These are phyloP conservation scores for Ridgeia piscesae DNA, from an alignment of 1,140 invertebrate genomes.

Conservation along the genomic window DNA sequence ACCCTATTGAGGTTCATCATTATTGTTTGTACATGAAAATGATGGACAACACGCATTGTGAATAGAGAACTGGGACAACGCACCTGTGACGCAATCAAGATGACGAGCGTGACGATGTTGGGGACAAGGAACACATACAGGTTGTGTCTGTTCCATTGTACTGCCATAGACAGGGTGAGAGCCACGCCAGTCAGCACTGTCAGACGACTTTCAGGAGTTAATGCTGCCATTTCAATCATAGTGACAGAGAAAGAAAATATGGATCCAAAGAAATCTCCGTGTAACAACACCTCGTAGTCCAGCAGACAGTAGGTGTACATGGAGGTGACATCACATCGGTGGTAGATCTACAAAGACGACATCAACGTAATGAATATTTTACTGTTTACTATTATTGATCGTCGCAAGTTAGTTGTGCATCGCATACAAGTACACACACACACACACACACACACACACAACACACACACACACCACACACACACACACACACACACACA, in stretches of 20 bases:
- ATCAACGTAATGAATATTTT: neutral
- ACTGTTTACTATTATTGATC: too few species aligned
- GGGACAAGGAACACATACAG: constrained; percentile 80
- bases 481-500: too few species aligned
- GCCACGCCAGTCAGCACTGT: constrained; percentile 70
- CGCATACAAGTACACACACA: too few species aligned
- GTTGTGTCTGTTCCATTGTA: constrained; percentile 80
- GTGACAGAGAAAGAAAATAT: constrained; percentile 89
- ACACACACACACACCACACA: too few species aligned
- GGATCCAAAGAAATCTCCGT: constrained; percentile 88
- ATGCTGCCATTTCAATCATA: constrained; percentile 80
- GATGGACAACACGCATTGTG: neutral
- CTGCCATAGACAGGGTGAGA: constrained; percentile 76
- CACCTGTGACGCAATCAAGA: constrained; percentile 63
- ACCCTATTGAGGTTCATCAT: too few species aligned
- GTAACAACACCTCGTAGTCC: constrained; percentile 72
- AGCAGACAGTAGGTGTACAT: constrained; percentile 57
- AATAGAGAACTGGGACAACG: constrained; percentile 30
- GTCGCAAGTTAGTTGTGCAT: too few species aligned
- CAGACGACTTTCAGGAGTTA: constrained; percentile 51
- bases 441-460: too few species aligned
- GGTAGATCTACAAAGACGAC: constrained; percentile 65
- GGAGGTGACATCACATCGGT: constrained; percentile 65
- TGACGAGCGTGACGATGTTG: constrained; percentile 68
- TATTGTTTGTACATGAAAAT: neutral